phyloP scores from a whole-genome alignment of 53 echinoderm and acorn worm species.

The Holothuria leucospilota region DNA sequence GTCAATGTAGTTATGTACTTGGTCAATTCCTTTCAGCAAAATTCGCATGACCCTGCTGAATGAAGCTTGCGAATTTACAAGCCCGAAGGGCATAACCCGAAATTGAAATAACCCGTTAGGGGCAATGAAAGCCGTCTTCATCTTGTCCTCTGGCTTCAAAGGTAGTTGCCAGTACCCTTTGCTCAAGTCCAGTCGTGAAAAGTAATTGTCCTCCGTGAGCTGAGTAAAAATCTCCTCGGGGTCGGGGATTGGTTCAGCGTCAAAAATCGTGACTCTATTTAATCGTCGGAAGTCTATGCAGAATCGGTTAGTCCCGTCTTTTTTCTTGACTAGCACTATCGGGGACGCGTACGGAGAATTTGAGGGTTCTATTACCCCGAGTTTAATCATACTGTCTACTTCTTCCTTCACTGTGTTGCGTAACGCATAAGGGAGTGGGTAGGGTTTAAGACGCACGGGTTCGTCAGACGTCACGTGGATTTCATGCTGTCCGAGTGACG shows the following conservation, averaged over 20 bases:
- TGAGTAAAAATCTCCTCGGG: constrained; percentile 70
- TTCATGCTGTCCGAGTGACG: constrained; percentile 51
- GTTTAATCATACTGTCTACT: constrained; percentile 54
- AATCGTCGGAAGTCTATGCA: constrained; percentile 69
- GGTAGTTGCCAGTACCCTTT: constrained; percentile 79
- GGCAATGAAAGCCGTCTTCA: constrained; percentile 51
- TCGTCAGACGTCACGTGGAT: constrained; percentile 59
- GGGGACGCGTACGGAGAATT: constrained; percentile 66
- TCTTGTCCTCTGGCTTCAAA: constrained; percentile 7
- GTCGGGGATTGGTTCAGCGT: constrained; percentile 71
- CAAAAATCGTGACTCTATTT: constrained; percentile 70
- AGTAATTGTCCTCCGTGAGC: constrained; percentile 54
- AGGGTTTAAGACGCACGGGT: constrained; percentile 47
- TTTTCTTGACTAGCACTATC: too few species aligned
- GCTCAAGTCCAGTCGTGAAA: constrained; percentile 64
- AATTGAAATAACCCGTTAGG: constrained; percentile 64
- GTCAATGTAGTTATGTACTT: constrained; percentile 55
- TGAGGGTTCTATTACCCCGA: constrained; percentile 63
- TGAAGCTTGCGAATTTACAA: constrained; percentile 57
- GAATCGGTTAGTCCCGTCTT: constrained; percentile 69
- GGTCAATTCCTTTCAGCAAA: constrained; percentile 24
- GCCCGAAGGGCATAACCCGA: constrained; percentile 62
- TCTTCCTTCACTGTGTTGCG: constrained; percentile 55
- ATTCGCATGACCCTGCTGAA: constrained; percentile 59
- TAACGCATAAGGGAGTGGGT: constrained; percentile 62